Evolutionary conservation across 2,888 invertebrate genomes (phyloP).

Genomic region (Cylloceria caligata): DNA sequence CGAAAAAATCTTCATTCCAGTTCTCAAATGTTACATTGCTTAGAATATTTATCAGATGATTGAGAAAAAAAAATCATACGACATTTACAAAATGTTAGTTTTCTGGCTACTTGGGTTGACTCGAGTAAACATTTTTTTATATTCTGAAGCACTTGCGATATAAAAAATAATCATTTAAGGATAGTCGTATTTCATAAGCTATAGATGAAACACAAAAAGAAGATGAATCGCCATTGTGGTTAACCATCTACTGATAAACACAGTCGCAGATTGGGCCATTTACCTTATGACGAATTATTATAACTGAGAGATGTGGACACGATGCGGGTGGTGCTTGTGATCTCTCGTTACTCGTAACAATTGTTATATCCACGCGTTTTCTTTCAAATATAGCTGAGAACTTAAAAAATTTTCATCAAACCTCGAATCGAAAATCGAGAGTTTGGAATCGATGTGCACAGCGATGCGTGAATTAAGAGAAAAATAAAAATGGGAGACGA

Average conservation of each 20-base stretch:
- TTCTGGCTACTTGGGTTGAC: not conserved
- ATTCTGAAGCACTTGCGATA: not conserved
- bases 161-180: not conserved
- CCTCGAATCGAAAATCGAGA: constrained; percentile 27
- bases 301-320: constrained; percentile 49
- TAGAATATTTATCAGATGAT: too few species aligned
- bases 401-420: too few species aligned
- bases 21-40: too few species aligned
- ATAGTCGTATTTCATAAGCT: not conserved
- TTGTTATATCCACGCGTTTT: constrained; percentile 18
- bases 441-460: constrained; percentile 65
- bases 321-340: constrained; percentile 65
- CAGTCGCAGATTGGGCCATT: constrained; percentile 3
- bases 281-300: constrained; percentile 5
- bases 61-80: too few species aligned
- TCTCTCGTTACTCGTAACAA: constrained; percentile 36
- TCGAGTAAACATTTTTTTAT: not conserved
- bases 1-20: too few species aligned
- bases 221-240: not conserved
- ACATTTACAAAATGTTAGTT: too few species aligned
- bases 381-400: too few species aligned
- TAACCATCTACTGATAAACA: not conserved
- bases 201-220: not conserved
- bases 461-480: constrained; percentile 56
- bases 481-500: constrained; percentile 51